Conservation (phyloP, 2,797 vertebrate genomes). For the Aphelocoma californica region DNA sequence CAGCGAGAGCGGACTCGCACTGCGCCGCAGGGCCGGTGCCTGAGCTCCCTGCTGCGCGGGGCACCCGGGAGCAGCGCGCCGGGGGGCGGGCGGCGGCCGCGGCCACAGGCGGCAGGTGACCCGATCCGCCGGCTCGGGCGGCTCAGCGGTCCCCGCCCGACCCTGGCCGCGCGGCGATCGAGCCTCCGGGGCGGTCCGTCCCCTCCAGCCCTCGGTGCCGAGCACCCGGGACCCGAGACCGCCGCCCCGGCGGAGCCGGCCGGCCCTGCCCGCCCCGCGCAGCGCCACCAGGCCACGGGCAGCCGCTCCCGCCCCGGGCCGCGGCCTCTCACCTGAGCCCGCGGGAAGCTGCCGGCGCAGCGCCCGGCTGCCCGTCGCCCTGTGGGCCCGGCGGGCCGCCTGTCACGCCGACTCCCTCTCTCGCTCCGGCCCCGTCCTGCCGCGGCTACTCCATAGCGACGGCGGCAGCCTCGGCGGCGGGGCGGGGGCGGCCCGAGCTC, state of each 20-base stretch:
- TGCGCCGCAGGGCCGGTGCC: background rate
- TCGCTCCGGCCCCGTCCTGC: background rate
- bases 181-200: background rate
- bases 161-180: background rate
- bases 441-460: background rate
- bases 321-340: background rate
- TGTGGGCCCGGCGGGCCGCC: background rate
- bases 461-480: background rate
- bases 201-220: background rate
- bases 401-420: background rate
- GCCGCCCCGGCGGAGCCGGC: background rate
- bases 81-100: background rate
- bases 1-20: background rate
- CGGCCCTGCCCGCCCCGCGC: background rate
- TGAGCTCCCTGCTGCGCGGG: background rate
- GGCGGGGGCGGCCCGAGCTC: background rate
- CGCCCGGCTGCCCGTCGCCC: background rate
- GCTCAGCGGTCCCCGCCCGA: background rate
- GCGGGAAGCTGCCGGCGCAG: conserved; percentile 3
- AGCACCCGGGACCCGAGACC: background rate
- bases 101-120: background rate
- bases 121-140: background rate
- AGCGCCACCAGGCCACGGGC: background rate
- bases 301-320: background rate
- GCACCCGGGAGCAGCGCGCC: background rate